These are phyloP conservation scores for Malurus elegans DNA, from an alignment of 2,113 vertebrate species.

Conservation along the genomic window DNA sequence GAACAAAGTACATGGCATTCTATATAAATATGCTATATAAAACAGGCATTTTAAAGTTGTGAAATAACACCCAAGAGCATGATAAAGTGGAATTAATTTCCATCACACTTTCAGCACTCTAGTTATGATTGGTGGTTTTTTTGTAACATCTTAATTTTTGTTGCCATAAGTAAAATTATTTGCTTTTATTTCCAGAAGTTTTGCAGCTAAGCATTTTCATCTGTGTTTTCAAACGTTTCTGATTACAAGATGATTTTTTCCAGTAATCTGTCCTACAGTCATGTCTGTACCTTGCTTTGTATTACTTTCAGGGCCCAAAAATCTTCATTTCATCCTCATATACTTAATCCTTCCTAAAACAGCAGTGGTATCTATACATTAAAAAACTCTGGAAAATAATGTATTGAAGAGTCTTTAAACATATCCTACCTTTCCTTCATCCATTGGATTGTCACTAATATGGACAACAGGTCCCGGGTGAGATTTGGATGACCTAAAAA, in stretches of 20 bases:
- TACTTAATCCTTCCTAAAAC: background rate
- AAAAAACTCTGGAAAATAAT: background rate
- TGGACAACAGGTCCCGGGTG: constrained; percentile 97
- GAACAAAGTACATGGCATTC: background rate
- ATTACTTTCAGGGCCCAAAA: background rate
- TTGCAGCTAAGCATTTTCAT: background rate
- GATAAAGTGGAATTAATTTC: background rate
- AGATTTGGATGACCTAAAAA: constrained; percentile 92
- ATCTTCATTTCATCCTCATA: background rate
- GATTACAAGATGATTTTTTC: background rate
- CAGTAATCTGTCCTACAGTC: background rate
- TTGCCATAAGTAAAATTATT: background rate
- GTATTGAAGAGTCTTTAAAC: background rate
- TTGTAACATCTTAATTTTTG: background rate
- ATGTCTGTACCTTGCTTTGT: background rate
- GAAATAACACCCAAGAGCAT: background rate
- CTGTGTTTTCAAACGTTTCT: background rate
- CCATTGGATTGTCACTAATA: constrained; percentile 99
- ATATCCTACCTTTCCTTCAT: constrained; percentile 93
- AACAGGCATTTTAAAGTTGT: background rate
- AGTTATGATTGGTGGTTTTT: accelerated
- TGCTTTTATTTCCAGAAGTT: background rate
- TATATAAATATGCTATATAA: background rate
- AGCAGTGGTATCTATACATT: background rate
- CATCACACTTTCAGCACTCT: background rate